Evolutionary conservation across 2,888 invertebrate genomes (phyloP).

Genomic region (Drosophila differens): DNA sequence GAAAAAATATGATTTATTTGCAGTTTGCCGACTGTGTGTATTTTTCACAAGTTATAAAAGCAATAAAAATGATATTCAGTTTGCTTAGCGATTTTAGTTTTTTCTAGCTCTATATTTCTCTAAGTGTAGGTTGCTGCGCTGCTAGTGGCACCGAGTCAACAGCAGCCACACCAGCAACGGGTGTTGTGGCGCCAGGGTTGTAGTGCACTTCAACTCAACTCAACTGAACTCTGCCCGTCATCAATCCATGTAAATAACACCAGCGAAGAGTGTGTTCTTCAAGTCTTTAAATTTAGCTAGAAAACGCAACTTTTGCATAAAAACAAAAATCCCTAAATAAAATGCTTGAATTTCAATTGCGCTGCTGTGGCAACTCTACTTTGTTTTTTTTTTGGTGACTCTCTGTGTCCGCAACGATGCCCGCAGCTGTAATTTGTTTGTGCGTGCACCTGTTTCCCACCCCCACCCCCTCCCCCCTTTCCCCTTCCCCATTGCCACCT

Average conservation of each 20-base stretch:
- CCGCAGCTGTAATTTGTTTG: conserved; percentile 2
- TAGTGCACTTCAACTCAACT: conserved; percentile 2
- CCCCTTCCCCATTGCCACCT: neutral
- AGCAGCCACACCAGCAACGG: neutral
- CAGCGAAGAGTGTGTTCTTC: neutral
- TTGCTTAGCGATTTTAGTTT: neutral
- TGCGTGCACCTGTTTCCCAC: conserved; percentile 6
- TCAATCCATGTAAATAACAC: conserved; percentile 6
- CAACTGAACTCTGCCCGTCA: neutral
- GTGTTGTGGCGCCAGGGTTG: conserved; percentile 32
- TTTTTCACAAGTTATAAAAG: neutral
- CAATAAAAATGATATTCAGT: neutral
- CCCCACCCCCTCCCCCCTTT: neutral
- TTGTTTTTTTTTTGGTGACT: neutral
- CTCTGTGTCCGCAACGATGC: neutral
- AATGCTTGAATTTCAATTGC: neutral
- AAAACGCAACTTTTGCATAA: neutral
- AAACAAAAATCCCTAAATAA: neutral
- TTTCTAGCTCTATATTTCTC: neutral
- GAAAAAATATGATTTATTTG: neutral
- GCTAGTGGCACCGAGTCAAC: neutral
- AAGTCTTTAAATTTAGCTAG: neutral
- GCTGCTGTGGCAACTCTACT: conserved; percentile 5
- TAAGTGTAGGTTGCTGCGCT: neutral
- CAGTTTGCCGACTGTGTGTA: neutral